Percentiles rank a stretch among this genome's conserved stretches.
Conservation (phyloP, 2,888 invertebrate genomes). For the Caenorhabditis zanzibari region DNA sequence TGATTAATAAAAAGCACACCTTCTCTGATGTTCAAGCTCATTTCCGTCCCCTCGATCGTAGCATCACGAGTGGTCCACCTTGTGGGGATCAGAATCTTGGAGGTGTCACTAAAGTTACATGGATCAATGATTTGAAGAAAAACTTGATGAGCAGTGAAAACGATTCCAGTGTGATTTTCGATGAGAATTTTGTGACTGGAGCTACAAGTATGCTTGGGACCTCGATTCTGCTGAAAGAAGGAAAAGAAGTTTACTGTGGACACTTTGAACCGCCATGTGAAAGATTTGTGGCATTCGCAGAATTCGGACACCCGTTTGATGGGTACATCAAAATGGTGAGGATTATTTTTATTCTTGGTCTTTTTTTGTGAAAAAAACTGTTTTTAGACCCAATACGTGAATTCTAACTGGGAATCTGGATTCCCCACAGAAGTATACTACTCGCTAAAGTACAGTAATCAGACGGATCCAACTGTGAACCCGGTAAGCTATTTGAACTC, state of each 20-base stretch:
- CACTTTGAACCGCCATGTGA: conserved; percentile 68
- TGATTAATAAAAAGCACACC: conserved; percentile 71
- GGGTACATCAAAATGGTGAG: conserved; percentile 73
- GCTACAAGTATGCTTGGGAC: conserved; percentile 63
- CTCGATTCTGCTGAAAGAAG: conserved; percentile 61
- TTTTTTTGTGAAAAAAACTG: neutral
- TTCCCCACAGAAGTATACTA: conserved; percentile 73
- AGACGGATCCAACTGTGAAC: conserved; percentile 31
- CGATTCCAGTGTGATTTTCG: conserved; percentile 70
- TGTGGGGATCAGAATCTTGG: conserved; percentile 76
- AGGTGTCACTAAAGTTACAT: conserved; percentile 60
- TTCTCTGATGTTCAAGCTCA: conserved; percentile 68
- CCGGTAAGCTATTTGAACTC: conserved; percentile 6
- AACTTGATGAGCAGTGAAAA: conserved; percentile 64
- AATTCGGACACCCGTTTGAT: conserved; percentile 65
- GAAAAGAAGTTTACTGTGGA: conserved; percentile 72
- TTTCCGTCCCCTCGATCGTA: conserved; percentile 70
- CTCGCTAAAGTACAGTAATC: conserved; percentile 56
- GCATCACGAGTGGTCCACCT: conserved; percentile 72
- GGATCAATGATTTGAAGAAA: conserved; percentile 59
- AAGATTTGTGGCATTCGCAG: conserved; percentile 67
- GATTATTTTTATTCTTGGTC: too few relatives aligned
- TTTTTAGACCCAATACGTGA: conserved; percentile 68
- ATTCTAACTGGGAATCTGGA: conserved; percentile 66
- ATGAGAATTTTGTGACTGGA: conserved; percentile 69